Conservation (phyloP, 2,888 invertebrate genomes). For the Lordiphosa fenestrarum region DNA sequence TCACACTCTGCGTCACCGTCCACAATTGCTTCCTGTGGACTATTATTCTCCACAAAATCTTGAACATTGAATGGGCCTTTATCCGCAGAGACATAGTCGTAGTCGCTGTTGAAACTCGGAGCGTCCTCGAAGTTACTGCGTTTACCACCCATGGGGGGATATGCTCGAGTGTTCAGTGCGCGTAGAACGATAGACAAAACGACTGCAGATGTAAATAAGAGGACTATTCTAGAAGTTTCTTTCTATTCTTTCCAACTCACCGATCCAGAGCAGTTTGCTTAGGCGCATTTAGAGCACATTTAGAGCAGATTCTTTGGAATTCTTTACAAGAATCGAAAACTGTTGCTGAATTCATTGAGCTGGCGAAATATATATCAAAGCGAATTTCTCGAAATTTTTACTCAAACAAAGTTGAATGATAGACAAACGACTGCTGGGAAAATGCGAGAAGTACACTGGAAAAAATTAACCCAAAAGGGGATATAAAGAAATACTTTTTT, state of each 20-base stretch:
- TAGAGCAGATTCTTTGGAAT: slow-evolving; percentile 33
- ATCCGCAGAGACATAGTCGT: slow-evolving; percentile 4
- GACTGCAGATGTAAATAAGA: slow-evolving; percentile 20
- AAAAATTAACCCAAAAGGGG: too few species aligned
- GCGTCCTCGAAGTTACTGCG: neutral
- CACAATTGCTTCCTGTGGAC: neutral
- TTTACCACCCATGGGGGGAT: slow-evolving; percentile 24
- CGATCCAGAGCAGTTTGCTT: slow-evolving; percentile 44
- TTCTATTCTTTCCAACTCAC: slow-evolving; percentile 38
- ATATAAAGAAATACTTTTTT: too few species aligned
- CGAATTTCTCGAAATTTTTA: neutral
- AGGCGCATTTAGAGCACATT: slow-evolving; percentile 65
- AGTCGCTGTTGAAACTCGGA: neutral
- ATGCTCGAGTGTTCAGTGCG: slow-evolving; percentile 18
- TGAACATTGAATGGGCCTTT: neutral
- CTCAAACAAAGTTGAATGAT: neutral
- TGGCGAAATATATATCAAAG: neutral
- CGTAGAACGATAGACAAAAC: slow-evolving; percentile 28
- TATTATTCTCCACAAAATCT: neutral
- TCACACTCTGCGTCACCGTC: slow-evolving; percentile 5
- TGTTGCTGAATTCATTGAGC: slow-evolving; percentile 15
- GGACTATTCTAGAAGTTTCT: neutral
- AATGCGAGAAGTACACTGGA: too few species aligned
- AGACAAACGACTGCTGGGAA: too few species aligned
- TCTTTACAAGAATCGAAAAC: slow-evolving; percentile 1